These are phyloP conservation scores for Urosaurus nigricauda DNA, from an alignment of 2,797 vertebrate species.

Conservation along the genomic window DNA sequence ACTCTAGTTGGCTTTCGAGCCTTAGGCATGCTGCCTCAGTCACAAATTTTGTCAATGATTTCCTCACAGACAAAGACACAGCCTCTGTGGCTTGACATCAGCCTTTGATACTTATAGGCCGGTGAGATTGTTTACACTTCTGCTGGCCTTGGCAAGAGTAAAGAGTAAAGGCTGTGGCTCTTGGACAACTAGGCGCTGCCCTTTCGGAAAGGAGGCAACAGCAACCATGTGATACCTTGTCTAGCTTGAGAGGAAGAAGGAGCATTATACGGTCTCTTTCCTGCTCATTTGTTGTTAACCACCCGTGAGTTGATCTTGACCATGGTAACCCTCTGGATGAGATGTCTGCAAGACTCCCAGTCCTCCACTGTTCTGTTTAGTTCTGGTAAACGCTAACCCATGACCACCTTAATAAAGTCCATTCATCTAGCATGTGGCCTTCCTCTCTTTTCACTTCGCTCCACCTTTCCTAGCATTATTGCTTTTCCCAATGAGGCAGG, in stretches of 20 bases:
- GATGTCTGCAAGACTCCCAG: too few species aligned
- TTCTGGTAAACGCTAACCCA: too few species aligned
- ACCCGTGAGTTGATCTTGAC: too few species aligned
- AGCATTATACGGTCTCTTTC: background rate
- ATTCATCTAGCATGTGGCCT: too few species aligned
- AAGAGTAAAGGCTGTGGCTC: slow-evolving; percentile 2
- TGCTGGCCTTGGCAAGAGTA: slow-evolving; percentile 34
- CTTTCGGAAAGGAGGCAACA: slow-evolving; percentile 25
- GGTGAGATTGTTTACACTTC: background rate
- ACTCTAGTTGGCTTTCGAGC: background rate
- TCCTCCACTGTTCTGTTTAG: too few species aligned
- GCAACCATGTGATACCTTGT: background rate
- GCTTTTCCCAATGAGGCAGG: too few species aligned
- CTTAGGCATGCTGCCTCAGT: slow-evolving; percentile 20
- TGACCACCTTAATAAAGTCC: too few species aligned
- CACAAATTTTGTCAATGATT: slow-evolving; percentile 39
- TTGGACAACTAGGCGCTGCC: background rate
- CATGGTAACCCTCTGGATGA: too few species aligned
- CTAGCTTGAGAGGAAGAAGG: slow-evolving; percentile 2
- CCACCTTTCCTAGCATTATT: too few species aligned
- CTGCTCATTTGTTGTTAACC: background rate
- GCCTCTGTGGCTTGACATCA: slow-evolving; percentile 40
- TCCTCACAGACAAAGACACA: slow-evolving; percentile 33
- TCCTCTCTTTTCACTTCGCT: too few species aligned
- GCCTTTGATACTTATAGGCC: slow-evolving; percentile 2